A percentile compares a stretch with the other conserved stretches of the same genome.
Evolutionary conservation across 2,113 vertebrate species (phyloP).

Genomic region (Lonchura striata): DNA sequence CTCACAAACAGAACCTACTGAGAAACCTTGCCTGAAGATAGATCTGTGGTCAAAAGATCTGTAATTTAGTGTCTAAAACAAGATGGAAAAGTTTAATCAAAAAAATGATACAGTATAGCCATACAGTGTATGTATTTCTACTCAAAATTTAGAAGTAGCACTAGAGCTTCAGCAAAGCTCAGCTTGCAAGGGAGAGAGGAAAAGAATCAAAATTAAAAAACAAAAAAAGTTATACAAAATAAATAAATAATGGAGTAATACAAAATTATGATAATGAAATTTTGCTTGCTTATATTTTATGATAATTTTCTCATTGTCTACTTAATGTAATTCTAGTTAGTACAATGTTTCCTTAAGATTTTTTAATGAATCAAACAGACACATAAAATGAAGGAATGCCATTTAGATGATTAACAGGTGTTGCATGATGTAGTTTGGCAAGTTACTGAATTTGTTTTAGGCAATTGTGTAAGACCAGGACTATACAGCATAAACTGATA

Average conservation of each 20-base stretch:
- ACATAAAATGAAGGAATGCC: neutral
- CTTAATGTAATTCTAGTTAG: neutral
- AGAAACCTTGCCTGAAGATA: neutral
- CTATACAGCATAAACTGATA: neutral
- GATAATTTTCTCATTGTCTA: neutral
- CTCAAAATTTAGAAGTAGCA: neutral
- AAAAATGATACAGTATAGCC: neutral
- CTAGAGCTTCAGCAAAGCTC: neutral
- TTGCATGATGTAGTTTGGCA: neutral
- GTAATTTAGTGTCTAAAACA: neutral
- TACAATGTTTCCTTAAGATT: neutral
- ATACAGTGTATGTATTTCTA: neutral
- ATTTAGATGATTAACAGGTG: neutral
- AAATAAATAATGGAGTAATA: neutral
- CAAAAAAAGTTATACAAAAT: neutral
- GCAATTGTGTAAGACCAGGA: neutral
- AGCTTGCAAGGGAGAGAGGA: neutral
- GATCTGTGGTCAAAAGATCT: neutral
- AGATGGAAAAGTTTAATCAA: neutral
- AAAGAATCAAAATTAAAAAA: neutral
- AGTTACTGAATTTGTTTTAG: neutral
- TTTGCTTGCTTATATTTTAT: neutral
- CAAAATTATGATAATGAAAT: neutral
- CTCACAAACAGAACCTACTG: neutral
- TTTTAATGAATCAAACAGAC: neutral